Percentiles rank a stretch among this genome's conserved stretches.
Conservation (phyloP, 1,140 invertebrate genomes). For the Nebria ingens region DNA sequence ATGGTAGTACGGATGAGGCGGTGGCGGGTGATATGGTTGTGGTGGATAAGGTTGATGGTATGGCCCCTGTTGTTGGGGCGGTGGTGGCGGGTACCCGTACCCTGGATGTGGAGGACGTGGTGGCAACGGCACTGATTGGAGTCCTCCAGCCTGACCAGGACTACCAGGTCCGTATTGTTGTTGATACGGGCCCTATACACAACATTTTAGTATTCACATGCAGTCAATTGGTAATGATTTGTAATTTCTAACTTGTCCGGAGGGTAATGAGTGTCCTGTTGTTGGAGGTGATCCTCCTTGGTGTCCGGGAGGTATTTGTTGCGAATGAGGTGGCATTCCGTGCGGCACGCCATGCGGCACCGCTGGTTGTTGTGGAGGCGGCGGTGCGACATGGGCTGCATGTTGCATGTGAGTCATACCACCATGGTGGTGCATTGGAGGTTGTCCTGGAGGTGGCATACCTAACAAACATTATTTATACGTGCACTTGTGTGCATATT, state of each 20-base stretch:
- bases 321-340: conserved; percentile 24
- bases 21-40: conserved; percentile 43
- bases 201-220: conserved; percentile 18
- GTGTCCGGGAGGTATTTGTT: conserved; percentile 18
- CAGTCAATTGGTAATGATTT: conserved; percentile 16
- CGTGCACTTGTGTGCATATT: too few relatives aligned
- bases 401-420: conserved; percentile 13
- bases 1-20: conserved; percentile 49
- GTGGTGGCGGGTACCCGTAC: conserved; percentile 47
- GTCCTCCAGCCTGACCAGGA: conserved; percentile 37
- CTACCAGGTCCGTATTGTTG: conserved; percentile 35
- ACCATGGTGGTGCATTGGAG: conserved; percentile 14
- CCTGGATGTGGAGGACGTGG: conserved; percentile 47
- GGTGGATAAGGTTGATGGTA: conserved; percentile 49
- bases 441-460: conserved; percentile 13
- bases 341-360: conserved; percentile 21
- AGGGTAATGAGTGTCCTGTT: not conserved
- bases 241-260: not conserved
- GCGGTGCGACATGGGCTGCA: conserved; percentile 12
- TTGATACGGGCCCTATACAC: conserved; percentile 32
- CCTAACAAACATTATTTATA: conserved; percentile 8
- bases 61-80: conserved; percentile 48
- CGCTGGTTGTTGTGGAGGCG: conserved; percentile 14
- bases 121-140: conserved; percentile 31
- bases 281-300: not conserved